Percentiles rank a stretch among this genome's conserved stretches.
phyloP scores from a whole-genome alignment of 2,888 invertebrate species.

The Apamea epomidion region DNA sequence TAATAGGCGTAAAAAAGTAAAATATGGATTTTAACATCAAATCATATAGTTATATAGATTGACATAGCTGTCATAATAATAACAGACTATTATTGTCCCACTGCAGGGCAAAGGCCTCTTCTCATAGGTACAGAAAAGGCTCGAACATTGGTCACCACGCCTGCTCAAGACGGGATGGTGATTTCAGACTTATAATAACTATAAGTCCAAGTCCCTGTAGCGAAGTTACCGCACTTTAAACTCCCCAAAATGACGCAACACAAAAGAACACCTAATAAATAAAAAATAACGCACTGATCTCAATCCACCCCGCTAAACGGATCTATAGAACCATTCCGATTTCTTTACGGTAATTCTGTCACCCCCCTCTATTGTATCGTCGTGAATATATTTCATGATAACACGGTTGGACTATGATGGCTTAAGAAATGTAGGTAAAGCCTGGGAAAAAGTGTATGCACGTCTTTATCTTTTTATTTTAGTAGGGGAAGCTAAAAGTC shows the following conservation, averaged over 20 bases:
- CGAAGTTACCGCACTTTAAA: background rate
- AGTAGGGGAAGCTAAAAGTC: background rate
- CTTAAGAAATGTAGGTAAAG: slow-evolving; percentile 18
- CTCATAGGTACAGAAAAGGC: no score
- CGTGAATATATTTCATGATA: slow-evolving; percentile 60
- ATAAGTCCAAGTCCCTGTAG: no score
- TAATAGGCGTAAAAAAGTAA: no score
- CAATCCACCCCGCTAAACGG: slow-evolving; percentile 25
- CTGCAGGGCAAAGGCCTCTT: no score
- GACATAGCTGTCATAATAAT: no score
- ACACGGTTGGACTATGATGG: slow-evolving; percentile 32
- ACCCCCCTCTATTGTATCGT: slow-evolving; percentile 20
- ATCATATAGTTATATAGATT: no score
- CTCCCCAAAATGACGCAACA: background rate
- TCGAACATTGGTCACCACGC: no score
- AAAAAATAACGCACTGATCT: slow-evolving; percentile 14
- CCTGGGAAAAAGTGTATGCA: slow-evolving; percentile 1
- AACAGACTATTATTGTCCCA: no score
- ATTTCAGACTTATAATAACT: no score
- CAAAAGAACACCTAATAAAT: slow-evolving; percentile 25
- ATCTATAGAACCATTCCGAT: slow-evolving; percentile 33
- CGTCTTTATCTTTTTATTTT: slow-evolving; percentile 11
- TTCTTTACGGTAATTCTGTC: slow-evolving; percentile 41
- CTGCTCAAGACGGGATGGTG: no score
- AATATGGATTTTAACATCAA: background rate